Evolutionary conservation across 2,797 vertebrate species (phyloP).

Genomic region (Anableps anableps): DNA sequence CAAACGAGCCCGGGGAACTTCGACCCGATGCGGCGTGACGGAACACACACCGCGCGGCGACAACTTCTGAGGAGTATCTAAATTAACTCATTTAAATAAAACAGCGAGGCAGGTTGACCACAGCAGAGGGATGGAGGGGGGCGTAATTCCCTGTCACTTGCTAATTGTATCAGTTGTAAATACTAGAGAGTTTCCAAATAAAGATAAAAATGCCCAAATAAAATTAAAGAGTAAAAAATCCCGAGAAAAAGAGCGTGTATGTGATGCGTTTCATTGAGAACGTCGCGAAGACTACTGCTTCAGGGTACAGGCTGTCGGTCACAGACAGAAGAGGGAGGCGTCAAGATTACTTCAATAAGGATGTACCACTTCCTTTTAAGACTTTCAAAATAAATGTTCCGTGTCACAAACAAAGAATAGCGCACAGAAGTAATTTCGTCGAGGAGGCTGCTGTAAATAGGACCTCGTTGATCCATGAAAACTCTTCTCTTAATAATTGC

Average conservation of each 20-base stretch:
- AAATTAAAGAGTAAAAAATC: not conserved
- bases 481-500: not conserved
- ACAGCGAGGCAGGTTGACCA: not conserved
- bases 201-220: not conserved
- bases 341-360: accelerated
- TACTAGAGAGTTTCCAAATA: not conserved
- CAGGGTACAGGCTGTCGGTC: not conserved
- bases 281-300: not conserved
- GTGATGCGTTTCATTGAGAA: too few species aligned
- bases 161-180: not conserved
- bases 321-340: not conserved
- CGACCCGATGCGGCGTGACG: not conserved
- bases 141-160: not conserved
- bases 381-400: slow-evolving; percentile 21
- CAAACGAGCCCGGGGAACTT: not conserved
- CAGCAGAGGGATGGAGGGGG: not conserved
- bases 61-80: not conserved
- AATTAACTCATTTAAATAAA: not conserved
- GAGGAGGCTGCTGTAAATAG: too few species aligned
- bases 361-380: not conserved
- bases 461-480: not conserved
- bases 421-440: not conserved
- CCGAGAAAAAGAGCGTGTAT: too few species aligned
- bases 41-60: not conserved
- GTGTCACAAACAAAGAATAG: not conserved